Evolutionary conservation across 2,113 vertebrate genomes (phyloP), one percentile per base, ranked within the genome.

Genomic region (Engystomops pustulosus): DNA sequence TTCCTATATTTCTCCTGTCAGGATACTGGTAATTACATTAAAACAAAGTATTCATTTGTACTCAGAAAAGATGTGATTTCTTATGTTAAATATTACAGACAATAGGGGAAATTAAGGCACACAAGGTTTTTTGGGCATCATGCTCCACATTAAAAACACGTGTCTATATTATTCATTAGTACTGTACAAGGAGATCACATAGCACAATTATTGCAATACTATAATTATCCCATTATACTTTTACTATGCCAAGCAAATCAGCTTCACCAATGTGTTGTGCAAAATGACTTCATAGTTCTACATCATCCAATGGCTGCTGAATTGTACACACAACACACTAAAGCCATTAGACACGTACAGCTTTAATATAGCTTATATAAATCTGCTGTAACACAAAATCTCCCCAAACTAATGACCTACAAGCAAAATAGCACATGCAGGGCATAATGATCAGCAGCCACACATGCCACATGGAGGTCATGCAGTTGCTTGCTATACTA

Each of bases 351-450:
- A 36, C 53, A 55, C 0, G 10, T 6, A 47, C 12, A 47, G 3
- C 3, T 1, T 65, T 6, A 23, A n/a, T 8, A 44, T 6, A 44
- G 20, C 8, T 11, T 70, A 23, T 41, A 23, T n/a, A n/a, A 69
- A 12, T 70, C 1, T 1, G 18, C 23, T 25, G n/a, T 6, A 72
- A 10, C n/a, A 71, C 4, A 72, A 47, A 47, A 23, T 44, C n/a
- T 15, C 17, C 7, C 30, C 72, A 75, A 47, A 53, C 30, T 55
- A 14, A 41, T 25, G 51, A 55, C 34, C 75, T 78, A 7, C 51
- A 78, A 38, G 34, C 75, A 41, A 12, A 58, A 38, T 41, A 60
- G 55, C 20, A 60, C 75, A 78, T 78, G 75, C 75, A 60, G 74
- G 32, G 49, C 32, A 36, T n/a, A 55, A 53, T 36, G 30, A 34